Conservation (phyloP, 2,113 vertebrate genomes). For the Excalfactoria chinensis region DNA sequence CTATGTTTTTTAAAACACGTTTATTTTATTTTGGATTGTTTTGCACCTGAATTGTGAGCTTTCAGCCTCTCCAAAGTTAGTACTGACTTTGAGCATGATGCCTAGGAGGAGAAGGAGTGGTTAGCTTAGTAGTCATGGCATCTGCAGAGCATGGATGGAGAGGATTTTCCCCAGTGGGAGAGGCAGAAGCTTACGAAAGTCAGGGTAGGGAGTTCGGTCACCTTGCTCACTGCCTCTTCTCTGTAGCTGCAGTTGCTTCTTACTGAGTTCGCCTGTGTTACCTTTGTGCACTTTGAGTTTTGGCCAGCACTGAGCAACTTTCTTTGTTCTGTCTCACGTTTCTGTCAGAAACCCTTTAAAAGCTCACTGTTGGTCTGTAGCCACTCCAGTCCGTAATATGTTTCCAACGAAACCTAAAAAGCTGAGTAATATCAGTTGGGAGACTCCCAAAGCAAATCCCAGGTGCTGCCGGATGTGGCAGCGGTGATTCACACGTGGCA, state of each 20-base stretch:
- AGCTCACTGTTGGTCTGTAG: background rate
- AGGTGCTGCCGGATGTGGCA: constrained; percentile 12
- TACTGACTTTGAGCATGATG: background rate
- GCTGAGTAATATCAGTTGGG: background rate
- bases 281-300: background rate
- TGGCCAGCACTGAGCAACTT: background rate
- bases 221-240: background rate
- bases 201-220: background rate
- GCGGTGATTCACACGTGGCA: background rate
- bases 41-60: background rate
- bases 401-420: constrained; percentile 15
- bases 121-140: background rate
- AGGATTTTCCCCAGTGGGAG: background rate
- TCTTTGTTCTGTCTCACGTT: background rate
- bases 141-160: background rate
- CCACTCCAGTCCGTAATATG: background rate
- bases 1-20: background rate
- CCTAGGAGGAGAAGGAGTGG: background rate
- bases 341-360: constrained; percentile 13
- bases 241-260: background rate
- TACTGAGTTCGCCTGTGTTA: background rate
- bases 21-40: background rate
- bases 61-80: background rate
- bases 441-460: constrained; percentile 3
- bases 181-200: background rate